Base-by-base conservation (phyloP, 1,140 invertebrate species). In the Andricus grossulariae region DNA sequence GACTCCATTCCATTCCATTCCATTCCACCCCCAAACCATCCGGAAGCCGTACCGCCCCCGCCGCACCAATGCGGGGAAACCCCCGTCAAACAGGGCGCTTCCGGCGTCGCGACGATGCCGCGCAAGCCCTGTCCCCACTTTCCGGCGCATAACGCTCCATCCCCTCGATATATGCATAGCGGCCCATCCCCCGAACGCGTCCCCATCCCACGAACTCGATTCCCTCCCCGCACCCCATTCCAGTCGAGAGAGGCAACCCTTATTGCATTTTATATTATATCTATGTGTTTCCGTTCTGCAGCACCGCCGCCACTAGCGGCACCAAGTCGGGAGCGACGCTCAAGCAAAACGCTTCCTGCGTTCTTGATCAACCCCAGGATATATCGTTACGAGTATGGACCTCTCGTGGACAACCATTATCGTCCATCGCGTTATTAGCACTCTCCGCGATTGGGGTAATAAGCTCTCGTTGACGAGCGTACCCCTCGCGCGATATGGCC, bases 261-360 rank as follows among this genome's bases (percentile, higher is more conserved):
- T 90, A 88, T 90, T 90, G 86, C 90, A 87, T 90, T 90, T 90
- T 89, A 87, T 86, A 87, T 88, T 85, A 87, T 85, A 84, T 82
- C 77, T 82, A 83, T 84, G 79, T 84, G 80, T 88, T 85, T 83
- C 80, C 84, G 78, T 80, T 85, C 70, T 73, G 77, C 82, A 73
- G 60, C 74, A 52, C 13, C 15, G 32, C 19, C 10, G 25, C 55
- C 18, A 60, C 55, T 25, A 60, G 4, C 11, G n/a, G n/a, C n/a
- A 66, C 57, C 19, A 32, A 11, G 12, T 13, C 12, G 32, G 21
- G 25, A 66, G 66, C 76, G 80, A 82, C 74, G 80, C 77, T 78
- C 74, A 55, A 85, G 79, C 80, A 76, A 81, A 75, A 81, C 71
- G 77, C 83, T 86, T 85, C 79, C 84, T 80, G 81, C 75, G 83